phyloP scores from a whole-genome alignment of 2,797 vertebrate species.

The Melanotaenia trifasciata region DNA sequence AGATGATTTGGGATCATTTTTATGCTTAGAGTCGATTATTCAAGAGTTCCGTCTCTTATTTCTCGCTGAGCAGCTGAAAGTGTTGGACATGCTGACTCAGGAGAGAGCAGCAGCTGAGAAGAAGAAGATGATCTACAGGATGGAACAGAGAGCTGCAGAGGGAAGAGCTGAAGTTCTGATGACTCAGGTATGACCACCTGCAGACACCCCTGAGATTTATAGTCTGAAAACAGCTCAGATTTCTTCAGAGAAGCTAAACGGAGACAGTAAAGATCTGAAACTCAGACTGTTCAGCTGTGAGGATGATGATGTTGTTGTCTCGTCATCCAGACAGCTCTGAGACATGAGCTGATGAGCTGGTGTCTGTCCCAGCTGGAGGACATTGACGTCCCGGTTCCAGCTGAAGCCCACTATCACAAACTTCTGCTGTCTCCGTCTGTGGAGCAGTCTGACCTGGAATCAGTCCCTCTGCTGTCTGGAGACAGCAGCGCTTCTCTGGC shows the following conservation, averaged over 20 bases:
- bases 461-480: conserved; percentile 63
- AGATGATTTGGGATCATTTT: too few species aligned
- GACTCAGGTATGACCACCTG: conserved; percentile 82
- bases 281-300: too few species aligned
- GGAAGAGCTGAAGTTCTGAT: conserved; percentile 81
- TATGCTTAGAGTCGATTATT: too few species aligned
- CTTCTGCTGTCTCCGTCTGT: conserved; percentile 75
- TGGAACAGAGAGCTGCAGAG: conserved; percentile 81
- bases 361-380: conserved; percentile 89
- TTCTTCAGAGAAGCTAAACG: too few species aligned
- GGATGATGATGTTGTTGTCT: neutral
- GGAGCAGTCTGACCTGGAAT: conserved; percentile 76
- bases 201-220: neutral
- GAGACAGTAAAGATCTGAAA: too few species aligned
- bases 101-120: conserved; percentile 86
- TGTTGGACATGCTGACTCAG: conserved; percentile 87
- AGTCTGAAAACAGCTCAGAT: neutral
- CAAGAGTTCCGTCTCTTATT: neutral
- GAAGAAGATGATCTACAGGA: conserved; percentile 83
- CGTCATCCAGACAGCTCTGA: conserved; percentile 80
- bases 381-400: conserved; percentile 82
- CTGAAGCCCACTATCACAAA: conserved; percentile 76
- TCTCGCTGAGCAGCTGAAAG: conserved; percentile 82
- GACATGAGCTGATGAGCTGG: conserved; percentile 88
- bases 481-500: conserved; percentile 78